phyloP scores from a whole-genome alignment of 2,888 invertebrate species.

The Drosophila anomalipes region DNA sequence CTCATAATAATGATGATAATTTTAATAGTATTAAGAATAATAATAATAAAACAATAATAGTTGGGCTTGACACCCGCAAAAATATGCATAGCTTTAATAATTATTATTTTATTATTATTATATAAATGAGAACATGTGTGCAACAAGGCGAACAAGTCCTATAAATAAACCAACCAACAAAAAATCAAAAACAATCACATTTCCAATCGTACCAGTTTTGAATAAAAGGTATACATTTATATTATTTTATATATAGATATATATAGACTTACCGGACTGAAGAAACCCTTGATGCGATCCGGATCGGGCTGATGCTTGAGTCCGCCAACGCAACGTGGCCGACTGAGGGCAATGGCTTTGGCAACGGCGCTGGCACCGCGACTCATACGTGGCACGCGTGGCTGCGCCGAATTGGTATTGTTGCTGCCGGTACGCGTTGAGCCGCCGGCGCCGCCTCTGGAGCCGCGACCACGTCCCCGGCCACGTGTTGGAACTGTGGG shows the following conservation, averaged over 20 bases:
- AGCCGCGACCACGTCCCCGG: slow-evolving; percentile 73
- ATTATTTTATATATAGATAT: no score
- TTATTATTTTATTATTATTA: background rate
- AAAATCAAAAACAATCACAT: background rate
- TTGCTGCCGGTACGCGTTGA: slow-evolving; percentile 24
- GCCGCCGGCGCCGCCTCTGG: slow-evolving; percentile 56
- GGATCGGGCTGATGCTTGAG: slow-evolving; percentile 84
- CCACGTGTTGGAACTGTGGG: slow-evolving; percentile 55
- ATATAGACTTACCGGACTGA: slow-evolving; percentile 83
- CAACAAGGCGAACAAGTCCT: background rate
- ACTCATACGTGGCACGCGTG: slow-evolving; percentile 80
- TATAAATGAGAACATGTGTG: background rate
- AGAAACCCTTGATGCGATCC: slow-evolving; percentile 81
- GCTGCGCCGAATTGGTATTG: slow-evolving; percentile 31
- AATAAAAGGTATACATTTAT: background rate
- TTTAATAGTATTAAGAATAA: background rate
- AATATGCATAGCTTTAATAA: background rate
- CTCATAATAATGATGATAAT: background rate
- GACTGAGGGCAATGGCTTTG: slow-evolving; percentile 78
- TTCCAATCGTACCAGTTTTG: background rate
- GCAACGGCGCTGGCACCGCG: slow-evolving; percentile 84
- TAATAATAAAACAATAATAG: background rate
- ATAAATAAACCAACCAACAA: background rate
- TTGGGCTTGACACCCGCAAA: background rate
- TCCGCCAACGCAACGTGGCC: slow-evolving; percentile 84